Evolutionary conservation across 1,140 invertebrate species (phyloP).

Genomic region (Neodiprion fabricii): DNA sequence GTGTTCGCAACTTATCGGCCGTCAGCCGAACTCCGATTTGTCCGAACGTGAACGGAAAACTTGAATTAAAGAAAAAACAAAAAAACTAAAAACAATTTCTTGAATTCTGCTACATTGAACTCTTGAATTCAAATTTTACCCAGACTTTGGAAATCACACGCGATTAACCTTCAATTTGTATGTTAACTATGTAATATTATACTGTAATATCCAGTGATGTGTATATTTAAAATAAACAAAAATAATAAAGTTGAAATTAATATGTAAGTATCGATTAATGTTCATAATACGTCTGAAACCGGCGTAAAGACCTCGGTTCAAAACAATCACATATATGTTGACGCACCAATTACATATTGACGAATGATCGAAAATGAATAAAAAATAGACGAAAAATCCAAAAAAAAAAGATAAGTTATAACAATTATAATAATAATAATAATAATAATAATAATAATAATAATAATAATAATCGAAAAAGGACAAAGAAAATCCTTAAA

Average conservation of each 20-base stretch:
- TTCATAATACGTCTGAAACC: not conserved
- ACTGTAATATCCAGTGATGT: too few species aligned
- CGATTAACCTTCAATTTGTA: too few species aligned
- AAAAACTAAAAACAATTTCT: too few species aligned
- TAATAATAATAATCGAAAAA: not conserved
- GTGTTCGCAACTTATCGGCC: too few species aligned
- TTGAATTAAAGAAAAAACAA: too few species aligned
- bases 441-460: too few species aligned
- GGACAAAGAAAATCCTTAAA: constrained; percentile 16
- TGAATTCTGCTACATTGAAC: too few species aligned
- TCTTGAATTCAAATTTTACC: too few species aligned
- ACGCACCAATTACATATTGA: not conserved
- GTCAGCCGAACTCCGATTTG: too few species aligned
- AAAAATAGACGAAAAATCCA: not conserved
- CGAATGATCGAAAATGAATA: not conserved
- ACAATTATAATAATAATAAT: not conserved
- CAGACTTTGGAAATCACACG: too few species aligned
- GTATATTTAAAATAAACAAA: not conserved
- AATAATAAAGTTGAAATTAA: not conserved
- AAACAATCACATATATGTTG: not conserved
- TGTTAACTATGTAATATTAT: too few species aligned
- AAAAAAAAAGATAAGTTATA: not conserved
- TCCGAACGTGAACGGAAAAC: too few species aligned
- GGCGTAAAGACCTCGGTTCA: not conserved
- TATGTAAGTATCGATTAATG: not conserved